Conservation (phyloP, 1,140 invertebrate species). For the Papilio dardanus region DNA sequence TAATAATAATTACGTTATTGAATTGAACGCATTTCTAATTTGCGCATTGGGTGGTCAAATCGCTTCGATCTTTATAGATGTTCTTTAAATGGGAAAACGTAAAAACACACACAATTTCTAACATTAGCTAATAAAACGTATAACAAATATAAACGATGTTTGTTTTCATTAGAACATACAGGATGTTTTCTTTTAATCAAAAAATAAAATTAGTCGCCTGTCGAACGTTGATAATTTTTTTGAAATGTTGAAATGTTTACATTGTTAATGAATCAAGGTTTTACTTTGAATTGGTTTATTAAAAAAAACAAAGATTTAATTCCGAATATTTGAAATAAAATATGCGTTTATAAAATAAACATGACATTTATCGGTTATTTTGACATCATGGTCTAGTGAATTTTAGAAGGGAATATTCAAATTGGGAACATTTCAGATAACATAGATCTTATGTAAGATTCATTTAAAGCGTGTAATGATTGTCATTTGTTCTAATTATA, state of each 20-base stretch:
- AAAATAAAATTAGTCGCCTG: neutral
- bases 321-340: neutral
- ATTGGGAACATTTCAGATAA: too few relatives aligned
- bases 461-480: neutral
- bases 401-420: too few relatives aligned
- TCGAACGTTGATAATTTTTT: neutral
- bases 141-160: too few relatives aligned
- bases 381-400: too few relatives aligned
- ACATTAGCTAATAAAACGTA: neutral
- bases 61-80: neutral
- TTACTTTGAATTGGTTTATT: neutral
- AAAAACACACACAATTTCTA: too few relatives aligned
- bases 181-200: neutral
- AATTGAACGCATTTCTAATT: neutral
- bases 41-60: slow-evolving; percentile 4
- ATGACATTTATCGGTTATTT: too few relatives aligned
- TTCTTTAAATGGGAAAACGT: neutral
- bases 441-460: too few relatives aligned
- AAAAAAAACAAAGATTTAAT: neutral
- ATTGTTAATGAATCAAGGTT: neutral
- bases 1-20: neutral
- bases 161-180: neutral
- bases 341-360: too few relatives aligned
- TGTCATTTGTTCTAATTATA: neutral
- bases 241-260: too few relatives aligned